Evolutionary conservation across 1,140 invertebrate genomes (phyloP).

Genomic region (Grapholita molesta): DNA sequence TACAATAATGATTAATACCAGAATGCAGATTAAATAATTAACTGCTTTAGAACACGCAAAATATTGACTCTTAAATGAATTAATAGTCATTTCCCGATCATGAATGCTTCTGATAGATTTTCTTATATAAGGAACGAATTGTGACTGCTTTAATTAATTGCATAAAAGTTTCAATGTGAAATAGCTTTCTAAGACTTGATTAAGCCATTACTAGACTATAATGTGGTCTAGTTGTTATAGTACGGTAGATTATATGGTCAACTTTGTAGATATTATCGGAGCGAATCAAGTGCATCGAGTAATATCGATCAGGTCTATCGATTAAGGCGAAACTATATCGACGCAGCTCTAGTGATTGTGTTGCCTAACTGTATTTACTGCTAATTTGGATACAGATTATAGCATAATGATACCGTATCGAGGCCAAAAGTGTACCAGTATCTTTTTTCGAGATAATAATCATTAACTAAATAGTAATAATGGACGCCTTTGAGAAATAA

Average conservation of each 20-base stretch:
- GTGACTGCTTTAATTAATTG: conserved; percentile 49
- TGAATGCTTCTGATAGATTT: conserved; percentile 1
- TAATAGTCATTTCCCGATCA: neutral
- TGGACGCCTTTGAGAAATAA: neutral
- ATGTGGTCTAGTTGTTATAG: conserved; percentile 52
- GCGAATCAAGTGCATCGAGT: conserved; percentile 54
- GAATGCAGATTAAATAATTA: neutral
- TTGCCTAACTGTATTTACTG: conserved; percentile 23
- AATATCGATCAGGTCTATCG: conserved; percentile 54
- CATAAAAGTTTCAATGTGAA: conserved; percentile 54
- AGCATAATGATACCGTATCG: neutral
- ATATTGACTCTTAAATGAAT: conserved; percentile 8
- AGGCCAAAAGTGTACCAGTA: neutral
- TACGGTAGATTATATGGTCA: conserved; percentile 41
- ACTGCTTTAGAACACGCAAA: neutral
- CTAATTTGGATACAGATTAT: neutral
- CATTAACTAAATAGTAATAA: conserved; percentile 41
- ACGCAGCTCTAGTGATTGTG: conserved; percentile 24
- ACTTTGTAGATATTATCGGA: conserved; percentile 41
- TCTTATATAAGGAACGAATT: conserved; percentile 26
- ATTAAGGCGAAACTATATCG: conserved; percentile 61
- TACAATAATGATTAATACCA: neutral
- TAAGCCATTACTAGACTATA: conserved; percentile 58
- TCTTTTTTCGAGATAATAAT: conserved; percentile 28
- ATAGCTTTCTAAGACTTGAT: conserved; percentile 64